Evolutionary conservation across 2,113 vertebrate genomes (phyloP), one percentile per base, ranked within the genome.

Genomic region (Neodontobutis hainanensis): DNA sequence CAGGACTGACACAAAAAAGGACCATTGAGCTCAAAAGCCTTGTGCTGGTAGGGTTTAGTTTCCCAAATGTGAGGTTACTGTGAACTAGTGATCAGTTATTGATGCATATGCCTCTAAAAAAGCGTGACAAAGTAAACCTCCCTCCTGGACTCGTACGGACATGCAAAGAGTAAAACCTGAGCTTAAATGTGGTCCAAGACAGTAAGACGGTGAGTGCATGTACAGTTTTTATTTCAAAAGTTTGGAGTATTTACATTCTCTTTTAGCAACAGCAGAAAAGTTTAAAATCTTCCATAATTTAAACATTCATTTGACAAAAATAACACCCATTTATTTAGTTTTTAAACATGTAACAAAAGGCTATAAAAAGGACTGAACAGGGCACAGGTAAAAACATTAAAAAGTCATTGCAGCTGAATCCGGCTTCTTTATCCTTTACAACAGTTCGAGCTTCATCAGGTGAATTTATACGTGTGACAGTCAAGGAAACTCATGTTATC

Each of bases 391-490:
- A 79, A 85, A 79, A 75, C 11, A 50, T 70, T 73, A 63, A 77
- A 75, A 81, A 85, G 27, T 83, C 51, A 46, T 36, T 68, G 84
- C 44, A 44, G 65, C 36, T 72, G 57, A 63, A 75, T 63, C 45
- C 15, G 12, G 53, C 6, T 19, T 2, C 8, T n/a, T 50, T 50
- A 2, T 51, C 55, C 4, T 69, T 16, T 2, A 48, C 51, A 8
- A 57, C 19, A 7, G 5, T 19, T 43, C 46, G 9, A 19, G 57
- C 32, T 44, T 65, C 77, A 83, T 98, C 95, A 98, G 87, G 95
- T 96, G 88, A 99, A 98, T 75, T 96, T 99, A 94, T 96, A 98
- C 2, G 96, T 98, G 66, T 9, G 87, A 66, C 67, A 38, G 92
- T 94, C 93, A 94, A 97, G 95, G 94, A 79, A 91, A 86, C 7